Evolutionary conservation across 1,140 invertebrate species (phyloP).

Genomic region (Bombus soroeensis): DNA sequence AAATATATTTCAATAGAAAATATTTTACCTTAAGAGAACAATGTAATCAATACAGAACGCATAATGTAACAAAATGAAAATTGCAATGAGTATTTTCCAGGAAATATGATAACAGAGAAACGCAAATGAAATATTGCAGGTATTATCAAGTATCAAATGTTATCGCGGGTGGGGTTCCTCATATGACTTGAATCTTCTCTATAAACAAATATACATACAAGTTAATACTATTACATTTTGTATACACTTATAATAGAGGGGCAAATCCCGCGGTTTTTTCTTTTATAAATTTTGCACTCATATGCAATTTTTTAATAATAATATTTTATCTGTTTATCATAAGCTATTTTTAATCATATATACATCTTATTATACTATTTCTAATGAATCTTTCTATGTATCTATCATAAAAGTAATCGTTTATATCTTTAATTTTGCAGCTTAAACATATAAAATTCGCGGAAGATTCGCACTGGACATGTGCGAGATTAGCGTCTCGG

Average conservation of each 20-base stretch:
- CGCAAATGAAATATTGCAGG: slow-evolving; percentile 8
- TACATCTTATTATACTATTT: neutral
- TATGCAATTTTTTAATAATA: neutral
- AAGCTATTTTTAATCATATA: neutral
- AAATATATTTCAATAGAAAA: neutral
- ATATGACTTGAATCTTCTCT: neutral
- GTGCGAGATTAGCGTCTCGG: neutral
- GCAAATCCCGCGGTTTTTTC: neutral
- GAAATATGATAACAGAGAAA: slow-evolving; percentile 21
- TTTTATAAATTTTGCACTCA: neutral
- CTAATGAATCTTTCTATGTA: neutral
- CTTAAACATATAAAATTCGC: neutral
- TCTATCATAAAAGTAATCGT: neutral
- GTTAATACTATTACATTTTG: neutral
- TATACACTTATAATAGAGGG: neutral
- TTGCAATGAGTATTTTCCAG: neutral
- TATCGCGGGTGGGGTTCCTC: neutral
- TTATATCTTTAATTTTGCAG: neutral
- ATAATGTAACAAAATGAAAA: neutral
- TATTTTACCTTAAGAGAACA: neutral
- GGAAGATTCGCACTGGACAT: neutral
- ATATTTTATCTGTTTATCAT: neutral
- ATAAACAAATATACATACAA: too few relatives aligned
- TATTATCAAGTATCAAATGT: slow-evolving; percentile 7
- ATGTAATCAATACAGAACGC: neutral